Base-by-base conservation (phyloP, 2,888 invertebrate genomes). In the Nomada lathburiana region DNA sequence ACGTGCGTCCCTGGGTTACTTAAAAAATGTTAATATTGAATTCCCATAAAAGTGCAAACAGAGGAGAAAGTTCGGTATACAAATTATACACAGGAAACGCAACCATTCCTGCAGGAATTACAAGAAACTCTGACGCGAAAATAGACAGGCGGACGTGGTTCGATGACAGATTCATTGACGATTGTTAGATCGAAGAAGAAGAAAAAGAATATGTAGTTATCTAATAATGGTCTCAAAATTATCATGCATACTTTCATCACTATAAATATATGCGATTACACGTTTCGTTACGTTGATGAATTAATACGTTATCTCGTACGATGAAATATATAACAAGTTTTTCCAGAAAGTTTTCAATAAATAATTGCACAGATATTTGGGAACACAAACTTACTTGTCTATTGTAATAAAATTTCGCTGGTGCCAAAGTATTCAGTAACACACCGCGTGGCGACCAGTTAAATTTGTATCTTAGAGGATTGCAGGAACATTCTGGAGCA, bases 381-480 rank as follows among this genome's bases (percentile, higher is more conserved):
- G n/a, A 20, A 53, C 4, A 20, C 7, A 4, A 11, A 73, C 69
- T 91, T 92, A 97, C 97, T 95, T 98, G 96, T 89, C 97, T 98
- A 92, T 96, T 96, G 86, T 96, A 96, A 18, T 98, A 94, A 93
- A 97, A 99, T 94, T 97, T 98, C 9, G 99, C 99, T 3, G 97
- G 96, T 13, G 98, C 97, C 59, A 99, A 95, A 0, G 98, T 98
- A 90, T 99, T 99, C 16, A 98, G 95, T 1, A 99, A 94, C 0
- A 98, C 99, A 10, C 98, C 99, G 55, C 98, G 96, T 0, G 99
- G 99, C 71, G 98, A 98, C 99, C 99, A 99, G 18, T 98, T 99
- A 94, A 98, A 98, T 93, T 98, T 98, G 94, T 98, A 98, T 50
- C 98, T 94, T 47, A 98, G 92, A 0, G 98, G 96, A 93, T 99